A percentile compares a stretch with the other conserved stretches of the same genome.
Conservation (phyloP, 2,113 vertebrate genomes). For the Chlamydotis undulata region DNA sequence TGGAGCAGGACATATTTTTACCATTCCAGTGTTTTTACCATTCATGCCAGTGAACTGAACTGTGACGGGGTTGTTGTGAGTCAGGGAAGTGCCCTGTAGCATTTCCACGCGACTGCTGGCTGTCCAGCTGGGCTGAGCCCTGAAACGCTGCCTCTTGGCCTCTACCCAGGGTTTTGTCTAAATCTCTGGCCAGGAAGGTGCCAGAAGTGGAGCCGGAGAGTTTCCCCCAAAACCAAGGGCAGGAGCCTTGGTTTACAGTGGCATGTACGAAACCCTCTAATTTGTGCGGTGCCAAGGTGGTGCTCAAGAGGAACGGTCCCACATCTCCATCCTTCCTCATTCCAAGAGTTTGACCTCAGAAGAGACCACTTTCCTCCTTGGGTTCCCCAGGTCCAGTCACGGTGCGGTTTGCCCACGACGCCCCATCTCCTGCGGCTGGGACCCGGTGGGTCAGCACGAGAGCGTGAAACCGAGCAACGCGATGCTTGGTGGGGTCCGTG, state of each 20-base stretch:
- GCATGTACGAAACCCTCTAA: neutral
- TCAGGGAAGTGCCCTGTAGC: neutral
- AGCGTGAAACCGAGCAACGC: rapidly evolving
- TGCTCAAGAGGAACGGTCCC: neutral
- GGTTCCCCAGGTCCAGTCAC: neutral
- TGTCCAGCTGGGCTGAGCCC: neutral
- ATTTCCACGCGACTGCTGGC: rapidly evolving
- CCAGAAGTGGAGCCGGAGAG: neutral
- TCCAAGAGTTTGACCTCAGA: neutral
- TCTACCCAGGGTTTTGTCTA: rapidly evolving
- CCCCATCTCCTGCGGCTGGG: neutral
- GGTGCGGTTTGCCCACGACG: neutral
- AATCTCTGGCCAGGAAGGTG: neutral
- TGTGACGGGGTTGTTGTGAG: rapidly evolving
- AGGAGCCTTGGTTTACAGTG: neutral
- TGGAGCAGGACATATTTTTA: neutral
- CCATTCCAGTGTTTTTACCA: neutral
- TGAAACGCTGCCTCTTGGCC: neutral
- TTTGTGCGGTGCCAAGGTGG: neutral
- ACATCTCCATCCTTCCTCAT: neutral
- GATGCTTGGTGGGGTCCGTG: rapidly evolving
- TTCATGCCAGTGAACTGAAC: neutral
- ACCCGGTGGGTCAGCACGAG: rapidly evolving
- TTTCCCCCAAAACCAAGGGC: neutral
- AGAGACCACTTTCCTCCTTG: neutral